Evolutionary conservation across 2,113 vertebrate species (phyloP).

Genomic region (Eidolon helvum): DNA sequence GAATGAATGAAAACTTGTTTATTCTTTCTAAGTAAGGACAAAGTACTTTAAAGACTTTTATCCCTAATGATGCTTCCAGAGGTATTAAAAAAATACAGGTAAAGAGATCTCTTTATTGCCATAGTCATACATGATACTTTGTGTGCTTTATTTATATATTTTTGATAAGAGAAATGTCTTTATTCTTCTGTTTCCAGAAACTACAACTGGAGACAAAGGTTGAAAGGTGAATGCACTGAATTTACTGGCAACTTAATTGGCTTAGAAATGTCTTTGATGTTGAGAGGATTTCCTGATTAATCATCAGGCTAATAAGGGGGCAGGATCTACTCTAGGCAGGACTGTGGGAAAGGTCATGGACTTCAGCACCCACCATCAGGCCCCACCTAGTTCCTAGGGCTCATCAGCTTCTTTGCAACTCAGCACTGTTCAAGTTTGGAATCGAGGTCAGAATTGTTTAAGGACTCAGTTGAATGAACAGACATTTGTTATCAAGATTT

Average conservation of each 20-base stretch:
- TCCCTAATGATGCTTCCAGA: not conserved
- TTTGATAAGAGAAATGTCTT: not conserved
- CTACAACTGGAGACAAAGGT: not conserved
- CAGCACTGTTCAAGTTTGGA: not conserved
- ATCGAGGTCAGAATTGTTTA: not conserved
- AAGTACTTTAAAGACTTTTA: not conserved
- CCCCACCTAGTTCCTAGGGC: accelerated
- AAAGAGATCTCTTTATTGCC: not conserved
- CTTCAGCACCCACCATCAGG: not conserved
- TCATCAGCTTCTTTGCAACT: not conserved
- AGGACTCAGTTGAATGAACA: not conserved
- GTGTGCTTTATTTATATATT: not conserved
- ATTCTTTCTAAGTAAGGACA: not conserved
- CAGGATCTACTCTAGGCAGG: not conserved
- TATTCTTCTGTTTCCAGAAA: conserved; percentile 39
- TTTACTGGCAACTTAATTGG: not conserved
- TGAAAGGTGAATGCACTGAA: not conserved
- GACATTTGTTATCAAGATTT: not conserved
- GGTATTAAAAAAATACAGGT: not conserved
- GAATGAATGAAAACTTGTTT: not conserved
- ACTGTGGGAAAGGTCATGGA: not conserved
- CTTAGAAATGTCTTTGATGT: conserved; percentile 1
- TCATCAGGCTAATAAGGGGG: not conserved
- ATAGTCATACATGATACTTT: not conserved
- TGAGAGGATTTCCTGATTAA: not conserved